A percentile compares a stretch with the other conserved stretches of the same genome.
phyloP scores from a whole-genome alignment of 1,140 invertebrate genomes.

The Chelonus insularis region DNA sequence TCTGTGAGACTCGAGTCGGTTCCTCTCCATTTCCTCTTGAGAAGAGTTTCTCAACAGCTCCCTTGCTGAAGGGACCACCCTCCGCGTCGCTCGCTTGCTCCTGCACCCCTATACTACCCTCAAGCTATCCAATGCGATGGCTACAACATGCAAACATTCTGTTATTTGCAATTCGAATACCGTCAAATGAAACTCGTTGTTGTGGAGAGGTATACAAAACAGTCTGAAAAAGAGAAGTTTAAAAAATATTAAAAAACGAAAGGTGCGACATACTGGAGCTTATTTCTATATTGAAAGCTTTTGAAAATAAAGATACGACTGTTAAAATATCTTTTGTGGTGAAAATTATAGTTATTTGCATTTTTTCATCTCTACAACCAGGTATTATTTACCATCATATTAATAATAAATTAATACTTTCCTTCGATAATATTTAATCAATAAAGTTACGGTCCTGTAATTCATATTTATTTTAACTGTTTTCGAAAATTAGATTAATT shows the following conservation, averaged over 20 bases:
- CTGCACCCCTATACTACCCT: constrained; percentile 28
- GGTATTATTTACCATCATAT: too few species aligned
- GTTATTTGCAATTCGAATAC: constrained; percentile 62
- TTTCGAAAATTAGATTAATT: too few species aligned
- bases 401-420: too few species aligned
- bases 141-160: constrained; percentile 62
- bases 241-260: constrained; percentile 26
- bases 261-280: too few species aligned
- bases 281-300: too few species aligned
- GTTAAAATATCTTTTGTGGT: too few species aligned
- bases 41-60: constrained; percentile 35
- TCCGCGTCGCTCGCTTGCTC: constrained; percentile 10
- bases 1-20: constrained; percentile 52
- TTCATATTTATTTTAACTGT: too few species aligned
- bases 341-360: too few species aligned
- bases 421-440: too few species aligned
- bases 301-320: too few species aligned
- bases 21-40: constrained; percentile 56
- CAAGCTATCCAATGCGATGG: constrained; percentile 51
- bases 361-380: too few species aligned
- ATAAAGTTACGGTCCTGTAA: too few species aligned
- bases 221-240: constrained; percentile 28
- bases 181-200: constrained; percentile 44
- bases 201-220: constrained; percentile 26
- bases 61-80: constrained; percentile 20